Base-by-base conservation (phyloP, 2,113 vertebrate genomes). In the Hyperopisus bebe region DNA sequence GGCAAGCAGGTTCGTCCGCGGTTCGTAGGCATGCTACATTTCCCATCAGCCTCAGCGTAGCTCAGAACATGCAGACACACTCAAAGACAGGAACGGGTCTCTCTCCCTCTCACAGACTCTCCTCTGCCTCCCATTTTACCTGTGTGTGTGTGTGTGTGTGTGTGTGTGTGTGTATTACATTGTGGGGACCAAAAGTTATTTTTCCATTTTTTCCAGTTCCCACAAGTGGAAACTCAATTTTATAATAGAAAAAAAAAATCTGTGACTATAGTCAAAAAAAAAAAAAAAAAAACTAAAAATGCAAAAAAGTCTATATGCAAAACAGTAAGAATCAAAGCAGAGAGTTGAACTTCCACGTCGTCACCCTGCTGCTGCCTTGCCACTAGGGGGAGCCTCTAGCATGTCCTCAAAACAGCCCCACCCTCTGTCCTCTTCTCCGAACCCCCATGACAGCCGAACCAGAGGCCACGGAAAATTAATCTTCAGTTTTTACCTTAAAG, bases 401-500 rank as follows among this genome's bases (percentile, higher is more conserved):
- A 31, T 70, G 11, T 10, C 62, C 10, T 3, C 13, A n/a, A 31
- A 70, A 4, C 62, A 31, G 62, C 62, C 62, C 62, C 62, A 31
- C 62, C n/a, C n/a, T 70, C 62, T 5, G n/a, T 13, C n/a, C 3
- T 70, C 62, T 70, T 31, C 62, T 31, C 10, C n/a, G n/a, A 70
- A 31, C 62, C 10, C 62, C 3, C 62, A 70, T 3, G n/a, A 27
- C 3, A 13, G 62, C n/a, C 1, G 10, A 66, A 58, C 55, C 21
- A 9, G 55, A 58, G 6, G 6, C 11, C 24, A 66, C 8, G 7
- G 24, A 6, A 66, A 66, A n/a, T 8, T 9, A 62, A 62, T 80
- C 90, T 89, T 92, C 91, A 95, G 94, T 94, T 94, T 35, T 39
- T 44, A 82, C 77, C 9, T 44, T 19, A 39, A 31, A 44, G 15